Evolutionary conservation across 2,888 invertebrate species (phyloP).

Genomic region (Galerucella calmariensis): DNA sequence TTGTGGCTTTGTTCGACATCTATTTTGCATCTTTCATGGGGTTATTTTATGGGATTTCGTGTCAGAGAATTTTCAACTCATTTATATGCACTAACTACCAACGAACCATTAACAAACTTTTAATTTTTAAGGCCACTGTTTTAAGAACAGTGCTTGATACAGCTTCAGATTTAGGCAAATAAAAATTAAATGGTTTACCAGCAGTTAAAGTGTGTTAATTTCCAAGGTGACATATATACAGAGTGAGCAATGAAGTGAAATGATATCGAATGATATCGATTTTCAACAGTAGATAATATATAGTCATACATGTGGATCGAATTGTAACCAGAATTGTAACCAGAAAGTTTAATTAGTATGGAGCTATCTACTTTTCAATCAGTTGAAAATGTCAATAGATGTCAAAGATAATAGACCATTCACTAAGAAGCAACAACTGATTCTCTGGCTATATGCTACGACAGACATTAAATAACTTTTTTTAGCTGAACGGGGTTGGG

Average conservation of each 20-base stretch:
- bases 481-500: too few species aligned
- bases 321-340: too few species aligned
- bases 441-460: too few species aligned
- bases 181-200: not conserved
- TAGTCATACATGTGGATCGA: too few species aligned
- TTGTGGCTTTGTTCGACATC: slow-evolving; percentile 38
- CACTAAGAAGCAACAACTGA: too few species aligned
- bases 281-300: not conserved
- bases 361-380: too few species aligned
- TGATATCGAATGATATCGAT: not conserved
- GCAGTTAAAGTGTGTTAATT: not conserved
- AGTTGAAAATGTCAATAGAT: too few species aligned
- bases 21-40: slow-evolving; percentile 35
- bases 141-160: not conserved
- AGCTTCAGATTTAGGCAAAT: not conserved
- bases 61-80: slow-evolving; percentile 27
- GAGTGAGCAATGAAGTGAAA: not conserved
- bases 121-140: slow-evolving; percentile 19
- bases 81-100: slow-evolving; percentile 20
- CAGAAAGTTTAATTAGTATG: too few species aligned
- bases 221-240: not conserved
- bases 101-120: slow-evolving; percentile 17
- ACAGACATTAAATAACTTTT: too few species aligned
- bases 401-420: too few species aligned
- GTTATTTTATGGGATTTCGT: slow-evolving; percentile 35